Conservation (phyloP, 1,140 invertebrate genomes). For the Drosophila orosa region DNA sequence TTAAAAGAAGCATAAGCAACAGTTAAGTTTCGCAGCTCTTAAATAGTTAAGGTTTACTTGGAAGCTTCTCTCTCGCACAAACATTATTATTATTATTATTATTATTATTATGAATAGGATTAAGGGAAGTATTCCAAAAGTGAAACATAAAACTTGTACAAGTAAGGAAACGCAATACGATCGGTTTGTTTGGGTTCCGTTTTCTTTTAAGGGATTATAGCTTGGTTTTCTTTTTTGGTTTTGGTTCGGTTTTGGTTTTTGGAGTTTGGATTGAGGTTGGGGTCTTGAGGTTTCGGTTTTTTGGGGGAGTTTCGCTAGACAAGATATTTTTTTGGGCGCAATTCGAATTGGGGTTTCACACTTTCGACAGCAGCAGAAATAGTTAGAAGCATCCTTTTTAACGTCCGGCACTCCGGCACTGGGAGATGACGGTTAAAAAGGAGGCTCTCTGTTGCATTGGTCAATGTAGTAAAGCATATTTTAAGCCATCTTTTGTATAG, state of each 20-base stretch:
- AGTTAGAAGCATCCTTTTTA: conserved; percentile 68
- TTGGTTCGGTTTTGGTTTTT: conserved; percentile 31
- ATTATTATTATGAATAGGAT: background rate
- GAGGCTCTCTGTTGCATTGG: conserved; percentile 75
- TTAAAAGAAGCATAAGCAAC: conserved; percentile 49
- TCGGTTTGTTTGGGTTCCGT: conserved; percentile 36
- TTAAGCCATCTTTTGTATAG: conserved; percentile 84
- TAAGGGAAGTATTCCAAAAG: conserved; percentile 20
- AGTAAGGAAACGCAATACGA: conserved; percentile 34
- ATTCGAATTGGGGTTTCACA: conserved; percentile 45
- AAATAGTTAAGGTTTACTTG: conserved; percentile 46
- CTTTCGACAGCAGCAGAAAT: conserved; percentile 62
- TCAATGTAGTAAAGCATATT: conserved; percentile 84
- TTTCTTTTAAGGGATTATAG: conserved; percentile 6
- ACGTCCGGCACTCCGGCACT: conserved; percentile 20
- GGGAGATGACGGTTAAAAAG: conserved; percentile 59
- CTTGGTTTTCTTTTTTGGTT: conserved; percentile 17
- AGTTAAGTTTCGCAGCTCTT: conserved; percentile 46
- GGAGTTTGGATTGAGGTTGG: conserved; percentile 14
- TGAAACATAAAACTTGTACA: conserved; percentile 42
- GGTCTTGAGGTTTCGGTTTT: background rate
- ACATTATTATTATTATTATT: conserved; percentile 3
- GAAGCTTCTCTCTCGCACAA: conserved; percentile 43
- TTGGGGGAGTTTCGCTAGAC: conserved; percentile 42
- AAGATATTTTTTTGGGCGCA: conserved; percentile 61